phyloP scores from a whole-genome alignment of 2,888 invertebrate species.

The Drosophila neonasuta region DNA sequence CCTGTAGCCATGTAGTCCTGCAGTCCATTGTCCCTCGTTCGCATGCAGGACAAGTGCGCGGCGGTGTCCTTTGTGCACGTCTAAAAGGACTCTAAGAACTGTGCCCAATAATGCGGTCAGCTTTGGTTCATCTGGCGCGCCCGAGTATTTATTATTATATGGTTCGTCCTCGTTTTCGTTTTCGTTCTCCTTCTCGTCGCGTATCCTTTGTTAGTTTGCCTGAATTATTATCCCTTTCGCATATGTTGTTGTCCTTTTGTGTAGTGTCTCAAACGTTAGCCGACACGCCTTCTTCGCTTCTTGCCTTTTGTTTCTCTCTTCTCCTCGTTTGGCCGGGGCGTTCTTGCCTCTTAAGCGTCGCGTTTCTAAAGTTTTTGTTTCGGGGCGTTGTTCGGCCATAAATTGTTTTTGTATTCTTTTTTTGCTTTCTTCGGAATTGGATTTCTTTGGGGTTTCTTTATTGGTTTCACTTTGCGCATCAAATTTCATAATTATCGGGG shows the following conservation, averaged over 20 bases:
- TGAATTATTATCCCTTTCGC: constrained; percentile 75
- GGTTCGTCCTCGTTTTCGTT: constrained; percentile 12
- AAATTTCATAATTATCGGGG: constrained; percentile 73
- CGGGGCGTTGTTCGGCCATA: constrained; percentile 64
- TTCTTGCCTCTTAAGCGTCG: constrained; percentile 20
- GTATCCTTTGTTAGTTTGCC: constrained; percentile 52
- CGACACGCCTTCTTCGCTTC: constrained; percentile 39
- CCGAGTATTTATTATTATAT: constrained; percentile 35
- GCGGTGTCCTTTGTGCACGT: constrained; percentile 27
- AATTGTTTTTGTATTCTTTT: constrained; percentile 57
- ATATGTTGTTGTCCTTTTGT: constrained; percentile 67
- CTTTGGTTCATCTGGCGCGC: constrained; percentile 42
- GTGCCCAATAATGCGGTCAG: constrained; percentile 52
- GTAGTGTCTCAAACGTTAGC: constrained; percentile 44
- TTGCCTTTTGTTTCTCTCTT: constrained; percentile 9
- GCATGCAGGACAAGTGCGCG: constrained; percentile 45
- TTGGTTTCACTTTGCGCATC: constrained; percentile 51
- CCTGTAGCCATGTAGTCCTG: constrained; percentile 8
- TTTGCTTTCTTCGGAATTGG: constrained; percentile 62
- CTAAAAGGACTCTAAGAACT: constrained; percentile 33
- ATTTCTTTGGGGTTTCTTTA: constrained; percentile 35
- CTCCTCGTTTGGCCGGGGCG: constrained; percentile 18
- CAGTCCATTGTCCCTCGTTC: constrained; percentile 30
- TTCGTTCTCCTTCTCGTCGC: neutral
- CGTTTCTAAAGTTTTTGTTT: constrained; percentile 53